Conservation (phyloP, 2,888 invertebrate species). For the Tinea pellionella region DNA sequence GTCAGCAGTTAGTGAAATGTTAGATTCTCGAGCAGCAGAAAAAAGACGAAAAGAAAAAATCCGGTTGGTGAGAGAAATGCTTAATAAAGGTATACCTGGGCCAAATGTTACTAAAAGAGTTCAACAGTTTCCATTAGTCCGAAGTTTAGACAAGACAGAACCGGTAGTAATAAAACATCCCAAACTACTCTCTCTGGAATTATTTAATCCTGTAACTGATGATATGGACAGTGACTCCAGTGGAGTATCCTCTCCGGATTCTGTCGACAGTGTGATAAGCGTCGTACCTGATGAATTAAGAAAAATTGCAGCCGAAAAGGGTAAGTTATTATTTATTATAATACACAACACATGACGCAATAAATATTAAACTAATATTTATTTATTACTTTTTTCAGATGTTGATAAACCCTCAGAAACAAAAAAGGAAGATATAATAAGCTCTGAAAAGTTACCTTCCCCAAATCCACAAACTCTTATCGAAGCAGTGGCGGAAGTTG, state of each 20-base stretch:
- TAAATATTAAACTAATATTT: neutral
- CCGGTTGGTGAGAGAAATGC: constrained; percentile 76
- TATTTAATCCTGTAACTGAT: constrained; percentile 91
- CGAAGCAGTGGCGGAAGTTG: constrained; percentile 75
- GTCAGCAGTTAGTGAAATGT: constrained; percentile 34
- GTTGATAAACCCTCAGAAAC: constrained; percentile 28
- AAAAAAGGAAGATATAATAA: constrained; percentile 31
- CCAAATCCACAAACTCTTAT: constrained; percentile 60
- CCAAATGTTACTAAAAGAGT: constrained; percentile 46
- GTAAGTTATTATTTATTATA: constrained; percentile 26
- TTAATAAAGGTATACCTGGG: constrained; percentile 76
- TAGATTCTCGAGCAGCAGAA: constrained; percentile 58
- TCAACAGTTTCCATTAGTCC: constrained; percentile 76
- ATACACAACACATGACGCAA: neutral
- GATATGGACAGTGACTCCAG: constrained; percentile 92
- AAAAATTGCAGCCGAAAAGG: constrained; percentile 55
- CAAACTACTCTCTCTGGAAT: constrained; percentile 81
- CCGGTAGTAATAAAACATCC: constrained; percentile 76
- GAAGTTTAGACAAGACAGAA: constrained; percentile 72
- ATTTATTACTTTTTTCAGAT: constrained; percentile 10
- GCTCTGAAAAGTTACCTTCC: constrained; percentile 32
- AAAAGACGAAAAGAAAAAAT: constrained; percentile 72
- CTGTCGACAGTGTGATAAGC: constrained; percentile 87
- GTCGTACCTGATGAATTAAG: constrained; percentile 74
- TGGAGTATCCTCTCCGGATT: constrained; percentile 88